Evolutionary conservation across 2,888 invertebrate genomes (phyloP).

Genomic region (Drosophila recens): DNA sequence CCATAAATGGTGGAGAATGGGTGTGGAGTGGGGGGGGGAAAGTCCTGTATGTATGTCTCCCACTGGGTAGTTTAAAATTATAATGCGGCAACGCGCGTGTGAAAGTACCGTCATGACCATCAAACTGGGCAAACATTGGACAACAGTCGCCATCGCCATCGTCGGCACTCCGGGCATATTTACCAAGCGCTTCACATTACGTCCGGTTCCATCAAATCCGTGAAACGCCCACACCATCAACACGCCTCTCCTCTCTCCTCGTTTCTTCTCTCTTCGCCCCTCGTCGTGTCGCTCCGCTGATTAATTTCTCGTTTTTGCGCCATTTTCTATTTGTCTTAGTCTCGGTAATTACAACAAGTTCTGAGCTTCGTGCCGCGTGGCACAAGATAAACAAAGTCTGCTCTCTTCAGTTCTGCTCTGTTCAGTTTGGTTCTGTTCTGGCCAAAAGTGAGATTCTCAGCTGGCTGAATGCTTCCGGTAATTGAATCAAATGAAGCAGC

Average conservation of each 20-base stretch:
- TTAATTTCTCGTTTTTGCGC: constrained; percentile 83
- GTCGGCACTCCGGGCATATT: constrained; percentile 51
- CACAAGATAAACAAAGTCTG: constrained; percentile 69
- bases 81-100: constrained; percentile 68
- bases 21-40: not conserved
- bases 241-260: constrained; percentile 1
- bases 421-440: constrained; percentile 20
- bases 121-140: constrained; percentile 56
- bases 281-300: constrained; percentile 56
- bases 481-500: constrained; percentile 80
- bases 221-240: constrained; percentile 47
- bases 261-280: not conserved
- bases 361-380: constrained; percentile 53
- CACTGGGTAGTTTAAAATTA: constrained; percentile 72
- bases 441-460: constrained; percentile 48
- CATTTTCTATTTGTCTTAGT: constrained; percentile 83
- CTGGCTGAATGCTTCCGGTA: constrained; percentile 74
- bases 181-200: constrained; percentile 73
- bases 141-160: constrained; percentile 19
- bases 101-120: constrained; percentile 57
- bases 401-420: constrained; percentile 23
- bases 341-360: constrained; percentile 82
- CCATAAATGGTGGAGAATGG: not conserved
- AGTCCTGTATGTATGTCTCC: constrained; percentile 12
- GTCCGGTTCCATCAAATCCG: constrained; percentile 65